Evolutionary conservation across 2,888 invertebrate genomes (phyloP).

Genomic region (Dicyrtomina minuta): DNA sequence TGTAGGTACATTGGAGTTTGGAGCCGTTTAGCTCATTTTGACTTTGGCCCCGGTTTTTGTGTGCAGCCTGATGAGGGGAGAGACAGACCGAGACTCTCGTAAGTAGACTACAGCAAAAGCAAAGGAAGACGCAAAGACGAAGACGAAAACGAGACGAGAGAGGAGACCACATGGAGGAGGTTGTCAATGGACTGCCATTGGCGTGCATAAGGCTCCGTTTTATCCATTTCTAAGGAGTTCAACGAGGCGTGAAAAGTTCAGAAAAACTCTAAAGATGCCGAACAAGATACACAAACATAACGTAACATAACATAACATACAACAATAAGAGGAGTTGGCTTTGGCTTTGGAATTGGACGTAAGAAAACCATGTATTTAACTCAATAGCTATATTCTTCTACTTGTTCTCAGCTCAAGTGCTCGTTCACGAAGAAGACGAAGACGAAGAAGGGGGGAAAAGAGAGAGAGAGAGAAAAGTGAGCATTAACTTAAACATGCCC

Average conservation of each 20-base stretch:
- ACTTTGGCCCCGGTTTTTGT: no score
- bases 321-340: no score
- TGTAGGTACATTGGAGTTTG: no score
- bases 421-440: conserved; percentile 6
- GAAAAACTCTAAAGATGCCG: conserved; percentile 44
- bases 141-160: conserved; percentile 9
- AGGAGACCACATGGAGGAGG: conserved; percentile 19
- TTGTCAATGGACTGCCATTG: conserved; percentile 8
- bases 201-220: conserved; percentile 20
- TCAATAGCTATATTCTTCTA: not conserved
- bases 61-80: no score
- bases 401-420: conserved; percentile 14
- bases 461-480: not conserved
- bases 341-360: not conserved
- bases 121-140: not conserved
- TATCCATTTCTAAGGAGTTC: conserved; percentile 39
- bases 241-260: conserved; percentile 46
- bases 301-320: conserved; percentile 7
- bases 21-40: no score
- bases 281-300: conserved; percentile 37
- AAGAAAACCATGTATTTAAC: not conserved
- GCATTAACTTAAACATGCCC: conserved; percentile 11
- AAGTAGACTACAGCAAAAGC: no score
- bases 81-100: no score
- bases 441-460: not conserved